Percentiles rank a stretch among this genome's conserved stretches.
Conservation (phyloP, 2,888 invertebrate species). For the Caenorhabditis angaria region DNA sequence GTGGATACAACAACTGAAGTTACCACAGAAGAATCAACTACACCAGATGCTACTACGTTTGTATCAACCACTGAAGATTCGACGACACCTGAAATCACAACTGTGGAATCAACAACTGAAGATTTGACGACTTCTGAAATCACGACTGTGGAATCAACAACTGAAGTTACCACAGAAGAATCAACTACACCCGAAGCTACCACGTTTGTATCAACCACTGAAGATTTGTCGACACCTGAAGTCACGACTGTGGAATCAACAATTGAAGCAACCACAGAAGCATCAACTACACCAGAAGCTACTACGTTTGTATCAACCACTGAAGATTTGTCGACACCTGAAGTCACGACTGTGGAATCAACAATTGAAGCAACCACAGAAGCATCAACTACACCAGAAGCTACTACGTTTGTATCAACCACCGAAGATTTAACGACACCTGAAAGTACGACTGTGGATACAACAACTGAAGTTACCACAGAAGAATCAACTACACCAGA, state of each 20-base stretch:
- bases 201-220: neutral
- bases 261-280: conserved; percentile 7
- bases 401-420: too few species aligned
- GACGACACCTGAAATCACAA: too few species aligned
- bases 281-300: conserved; percentile 6
- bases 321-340: conserved; percentile 11
- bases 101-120: too few species aligned
- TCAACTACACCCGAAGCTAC: neutral
- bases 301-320: conserved; percentile 10
- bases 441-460: neutral
- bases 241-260: conserved; percentile 4
- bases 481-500: too few species aligned
- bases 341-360: neutral
- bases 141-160: neutral
- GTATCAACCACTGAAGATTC: too few species aligned
- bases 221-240: neutral
- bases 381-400: conserved; percentile 8
- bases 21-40: too few species aligned
- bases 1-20: neutral
- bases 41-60: too few species aligned
- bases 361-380: conserved; percentile 8
- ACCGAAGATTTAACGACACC: conserved; percentile 7
- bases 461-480: neutral
- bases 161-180: neutral
- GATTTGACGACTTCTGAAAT: too few species aligned